Evolutionary conservation across 2,113 vertebrate species (phyloP).

Genomic region (Tor tambroides): DNA sequence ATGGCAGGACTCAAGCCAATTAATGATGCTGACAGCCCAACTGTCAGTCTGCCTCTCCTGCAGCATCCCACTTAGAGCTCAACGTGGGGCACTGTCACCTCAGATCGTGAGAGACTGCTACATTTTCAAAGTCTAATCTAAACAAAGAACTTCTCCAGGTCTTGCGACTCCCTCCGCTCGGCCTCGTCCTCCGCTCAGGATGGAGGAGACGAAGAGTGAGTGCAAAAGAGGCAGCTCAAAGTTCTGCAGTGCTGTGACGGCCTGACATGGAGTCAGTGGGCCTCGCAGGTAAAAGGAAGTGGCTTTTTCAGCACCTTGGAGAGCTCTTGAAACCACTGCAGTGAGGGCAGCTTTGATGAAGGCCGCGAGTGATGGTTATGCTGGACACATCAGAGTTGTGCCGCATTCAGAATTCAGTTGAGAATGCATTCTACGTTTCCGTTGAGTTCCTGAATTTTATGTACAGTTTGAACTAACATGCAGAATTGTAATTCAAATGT

Average conservation of each 20-base stretch:
- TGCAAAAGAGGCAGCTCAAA: slow-evolving; percentile 8
- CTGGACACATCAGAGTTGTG: background rate
- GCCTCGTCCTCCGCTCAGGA: slow-evolving; percentile 22
- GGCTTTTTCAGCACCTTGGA: slow-evolving; percentile 59
- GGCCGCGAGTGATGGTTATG: slow-evolving; percentile 2
- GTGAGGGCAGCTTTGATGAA: slow-evolving; percentile 30
- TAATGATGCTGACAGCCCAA: slow-evolving; percentile 47
- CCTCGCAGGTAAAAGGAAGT: slow-evolving; percentile 44
- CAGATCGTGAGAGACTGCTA: slow-evolving; percentile 50
- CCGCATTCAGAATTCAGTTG: background rate
- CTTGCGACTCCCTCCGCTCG: background rate
- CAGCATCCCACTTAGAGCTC: slow-evolving; percentile 43
- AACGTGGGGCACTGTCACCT: background rate
- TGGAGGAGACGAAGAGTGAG: slow-evolving; percentile 16
- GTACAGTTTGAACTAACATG: background rate
- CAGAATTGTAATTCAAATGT: background rate
- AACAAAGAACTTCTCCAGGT: slow-evolving; percentile 42
- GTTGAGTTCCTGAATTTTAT: background rate
- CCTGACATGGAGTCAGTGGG: background rate
- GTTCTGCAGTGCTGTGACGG: background rate
- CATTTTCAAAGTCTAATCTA: slow-evolving; percentile 62
- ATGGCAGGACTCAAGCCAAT: slow-evolving; percentile 37
- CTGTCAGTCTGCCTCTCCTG: slow-evolving; percentile 40
- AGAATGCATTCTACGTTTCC: background rate
- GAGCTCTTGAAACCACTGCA: slow-evolving; percentile 39